Conservation (phyloP, 2,888 invertebrate genomes). For the Acrocyrtus sp. region DNA sequence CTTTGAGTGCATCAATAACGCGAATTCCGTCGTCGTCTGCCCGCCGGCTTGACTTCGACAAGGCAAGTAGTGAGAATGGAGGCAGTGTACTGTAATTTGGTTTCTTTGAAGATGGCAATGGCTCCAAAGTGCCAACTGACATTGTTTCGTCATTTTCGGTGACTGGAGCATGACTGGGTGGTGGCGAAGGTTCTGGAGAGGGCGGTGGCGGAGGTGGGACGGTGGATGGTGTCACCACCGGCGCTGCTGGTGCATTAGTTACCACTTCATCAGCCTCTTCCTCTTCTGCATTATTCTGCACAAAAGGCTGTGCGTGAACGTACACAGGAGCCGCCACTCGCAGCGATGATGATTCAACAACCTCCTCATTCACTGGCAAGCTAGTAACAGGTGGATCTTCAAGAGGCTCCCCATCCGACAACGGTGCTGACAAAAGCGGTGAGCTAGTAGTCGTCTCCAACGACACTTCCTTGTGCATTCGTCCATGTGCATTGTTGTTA, state of each 20-base stretch:
- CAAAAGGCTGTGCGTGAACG: conserved; percentile 23
- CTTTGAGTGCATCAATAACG: conserved; percentile 61
- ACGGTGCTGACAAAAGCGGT: background rate
- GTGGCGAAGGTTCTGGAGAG: conserved; percentile 69
- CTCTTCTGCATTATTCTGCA: conserved; percentile 32
- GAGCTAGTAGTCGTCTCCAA: conserved; percentile 24
- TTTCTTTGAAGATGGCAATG: background rate
- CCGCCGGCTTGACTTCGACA: conserved; percentile 36
- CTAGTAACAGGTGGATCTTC: background rate
- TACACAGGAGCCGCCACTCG: conserved; percentile 29
- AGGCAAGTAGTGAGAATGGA: conserved; percentile 13
- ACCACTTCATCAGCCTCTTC: conserved; percentile 12
- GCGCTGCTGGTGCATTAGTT: background rate
- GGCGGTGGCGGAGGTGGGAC: conserved; percentile 60
- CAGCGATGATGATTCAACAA: conserved; percentile 1
- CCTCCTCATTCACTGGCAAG: background rate
- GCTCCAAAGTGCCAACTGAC: background rate
- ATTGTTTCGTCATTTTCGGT: conserved; percentile 58
- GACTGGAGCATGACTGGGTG: conserved; percentile 71
- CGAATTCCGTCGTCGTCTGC: conserved; percentile 55
- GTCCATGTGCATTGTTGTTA: conserved; percentile 37
- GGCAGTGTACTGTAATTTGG: background rate
- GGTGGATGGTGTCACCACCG: conserved; percentile 13
- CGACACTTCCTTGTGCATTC: conserved; percentile 34
- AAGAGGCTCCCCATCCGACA: conserved; percentile 11